Percentiles rank a stretch among this genome's conserved stretches.
Evolutionary conservation across 1,140 invertebrate species (phyloP).

Genomic region (Parapsyche elsis): DNA sequence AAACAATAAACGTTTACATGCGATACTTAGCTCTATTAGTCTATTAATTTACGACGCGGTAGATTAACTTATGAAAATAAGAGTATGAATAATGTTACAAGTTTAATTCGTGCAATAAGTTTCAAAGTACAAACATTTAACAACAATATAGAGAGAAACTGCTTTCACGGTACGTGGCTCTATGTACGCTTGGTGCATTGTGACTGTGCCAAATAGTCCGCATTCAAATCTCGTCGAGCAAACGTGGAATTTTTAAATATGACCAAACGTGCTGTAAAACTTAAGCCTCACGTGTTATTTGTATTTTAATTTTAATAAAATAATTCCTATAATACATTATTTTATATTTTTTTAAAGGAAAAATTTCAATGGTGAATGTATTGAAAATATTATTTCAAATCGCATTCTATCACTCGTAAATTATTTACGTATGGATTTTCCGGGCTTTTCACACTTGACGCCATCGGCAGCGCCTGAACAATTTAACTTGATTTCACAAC

Average conservation of each 20-base stretch:
- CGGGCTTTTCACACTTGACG: conserved; percentile 3
- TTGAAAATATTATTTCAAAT: too few species aligned
- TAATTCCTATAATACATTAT: too few species aligned
- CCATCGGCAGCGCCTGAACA: background rate
- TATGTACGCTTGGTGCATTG: background rate
- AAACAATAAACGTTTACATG: too few species aligned
- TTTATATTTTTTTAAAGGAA: too few species aligned
- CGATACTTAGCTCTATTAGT: too few species aligned
- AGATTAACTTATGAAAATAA: too few species aligned
- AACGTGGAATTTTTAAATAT: conserved; percentile 10
- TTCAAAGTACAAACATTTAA: conserved; percentile 8
- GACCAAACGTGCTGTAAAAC: background rate
- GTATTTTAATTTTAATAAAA: too few species aligned
- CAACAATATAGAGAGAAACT: background rate
- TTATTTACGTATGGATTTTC: background rate
- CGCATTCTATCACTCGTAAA: background rate
- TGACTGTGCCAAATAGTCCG: conserved; percentile 22
- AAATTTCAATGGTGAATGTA: too few species aligned
- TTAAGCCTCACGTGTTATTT: background rate
- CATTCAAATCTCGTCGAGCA: background rate
- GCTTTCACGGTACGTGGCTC: conserved; percentile 19
- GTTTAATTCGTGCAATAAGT: background rate
- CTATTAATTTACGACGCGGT: too few species aligned
- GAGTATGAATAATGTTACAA: background rate
- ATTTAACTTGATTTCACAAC: background rate